Evolutionary conservation across 2,888 invertebrate species (phyloP).

Genomic region (Thera obeliscata): DNA sequence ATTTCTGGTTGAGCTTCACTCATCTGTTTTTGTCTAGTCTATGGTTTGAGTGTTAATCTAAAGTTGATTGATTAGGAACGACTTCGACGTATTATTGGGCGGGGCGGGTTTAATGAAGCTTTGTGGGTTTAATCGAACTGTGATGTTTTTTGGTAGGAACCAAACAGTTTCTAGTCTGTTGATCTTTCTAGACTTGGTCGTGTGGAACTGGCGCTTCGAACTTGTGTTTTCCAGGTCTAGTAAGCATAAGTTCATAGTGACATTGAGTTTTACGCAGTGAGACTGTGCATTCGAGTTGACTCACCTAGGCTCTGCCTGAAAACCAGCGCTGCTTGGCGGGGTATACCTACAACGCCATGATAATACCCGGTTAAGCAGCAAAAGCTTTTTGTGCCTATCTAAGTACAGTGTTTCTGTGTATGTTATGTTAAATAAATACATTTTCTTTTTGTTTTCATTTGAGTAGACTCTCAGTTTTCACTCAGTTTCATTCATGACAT

Average conservation of each 20-base stretch:
- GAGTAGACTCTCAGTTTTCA: not conserved
- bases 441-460: no score
- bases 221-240: no score
- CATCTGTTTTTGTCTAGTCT: constrained; percentile 77
- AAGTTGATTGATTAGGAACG: constrained; percentile 79
- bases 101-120: constrained; percentile 57
- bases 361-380: no score
- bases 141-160: constrained; percentile 18
- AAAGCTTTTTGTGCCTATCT: no score
- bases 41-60: constrained; percentile 74
- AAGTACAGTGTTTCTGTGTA: no score
- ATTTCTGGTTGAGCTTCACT: constrained; percentile 70
- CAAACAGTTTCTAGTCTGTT: not conserved
- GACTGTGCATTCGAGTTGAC: no score
- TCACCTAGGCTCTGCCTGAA: no score
- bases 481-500: not conserved
- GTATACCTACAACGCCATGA: no score
- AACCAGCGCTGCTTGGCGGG: no score
- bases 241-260: no score
- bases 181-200: not conserved
- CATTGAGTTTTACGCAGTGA: no score
- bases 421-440: not conserved
- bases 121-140: constrained; percentile 55
- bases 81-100: constrained; percentile 65
- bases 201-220: no score